Base-by-base conservation (phyloP, 2,888 invertebrate species). In the Sminthurinus aureus region DNA sequence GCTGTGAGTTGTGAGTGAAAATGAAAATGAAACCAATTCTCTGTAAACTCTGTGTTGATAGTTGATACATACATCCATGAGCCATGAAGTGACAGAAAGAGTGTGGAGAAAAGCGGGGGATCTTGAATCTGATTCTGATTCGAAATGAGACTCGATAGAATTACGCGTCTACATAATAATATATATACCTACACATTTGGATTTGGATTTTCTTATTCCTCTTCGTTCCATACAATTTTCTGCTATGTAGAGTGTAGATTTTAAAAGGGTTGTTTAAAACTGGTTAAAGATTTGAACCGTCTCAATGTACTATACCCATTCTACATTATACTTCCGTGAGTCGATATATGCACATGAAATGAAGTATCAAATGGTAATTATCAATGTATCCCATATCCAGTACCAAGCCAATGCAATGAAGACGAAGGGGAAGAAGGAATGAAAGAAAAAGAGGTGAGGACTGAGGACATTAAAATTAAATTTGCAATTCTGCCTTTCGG, bases 381-480 rank as follows among this genome's bases (percentile, higher is more conserved):
- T 58, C 58, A 58, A 58, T 58, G 58, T 15, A 58, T 13, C 58
- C 0, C 9, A 2, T 11, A 18, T 15, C 58, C 0, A 18, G 18
- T 51, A 20, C 26, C 50, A 51, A 51, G 20, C 15, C 18, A 51
- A 38, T n/a, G 52, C 81, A 69, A 20, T 38, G 38, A 24, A 69
- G 69, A 69, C 12, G 22, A 20, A 69, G 22, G 18, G 24, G 24
- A 69, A 20, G 79, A 79, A 85, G 58, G 2, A 58, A 58, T 13
- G 18, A 58, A 58, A 18, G 18, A 58, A 58, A 58, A 58, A 6
- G 58, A 58, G 20, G 38, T 38, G 38, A 38, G 38, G 69, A 22
- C 3, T 20, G 69, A 80, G 85, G 85, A 83, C 85, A 87, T 85
- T 87, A 85, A 85, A 87, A 85, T 85, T 85, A 84, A 87, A 85